Percentiles rank a stretch among this genome's conserved stretches.
Evolutionary conservation across 2,113 vertebrate species (phyloP).

Genomic region (Capreolus pygargus): DNA sequence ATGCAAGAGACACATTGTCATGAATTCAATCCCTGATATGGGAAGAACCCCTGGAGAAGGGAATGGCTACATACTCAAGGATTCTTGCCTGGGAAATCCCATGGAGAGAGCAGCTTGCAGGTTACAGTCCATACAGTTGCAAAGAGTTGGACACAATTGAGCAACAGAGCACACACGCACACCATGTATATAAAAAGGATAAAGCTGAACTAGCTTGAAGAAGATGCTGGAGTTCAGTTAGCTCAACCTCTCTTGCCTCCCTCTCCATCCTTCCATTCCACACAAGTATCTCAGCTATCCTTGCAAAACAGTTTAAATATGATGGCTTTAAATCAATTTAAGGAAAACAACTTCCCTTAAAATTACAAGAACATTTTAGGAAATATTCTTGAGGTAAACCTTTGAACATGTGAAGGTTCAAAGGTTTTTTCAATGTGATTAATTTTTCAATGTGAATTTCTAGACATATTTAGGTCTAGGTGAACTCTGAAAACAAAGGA

Average conservation of each 20-base stretch:
- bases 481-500: neutral
- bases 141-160: neutral
- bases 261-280: neutral
- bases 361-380: neutral
- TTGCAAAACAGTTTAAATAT: neutral
- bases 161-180: neutral
- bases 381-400: neutral
- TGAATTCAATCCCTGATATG: neutral
- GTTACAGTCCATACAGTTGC: neutral
- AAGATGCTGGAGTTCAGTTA: neutral
- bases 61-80: neutral
- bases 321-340: neutral
- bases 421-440: no score
- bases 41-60: neutral
- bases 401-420: neutral
- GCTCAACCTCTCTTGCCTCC: neutral
- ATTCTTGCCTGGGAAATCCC: neutral
- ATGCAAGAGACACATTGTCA: neutral
- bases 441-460: neutral
- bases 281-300: neutral
- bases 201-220: neutral
- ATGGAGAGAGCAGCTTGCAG: neutral
- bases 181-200: neutral
- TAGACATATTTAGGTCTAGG: neutral
- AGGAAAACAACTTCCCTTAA: neutral